Percentiles rank a stretch among this genome's conserved stretches.
These are phyloP conservation scores for Homarus americanus DNA, from an alignment of 1,140 invertebrate species.

Conservation along the genomic window DNA sequence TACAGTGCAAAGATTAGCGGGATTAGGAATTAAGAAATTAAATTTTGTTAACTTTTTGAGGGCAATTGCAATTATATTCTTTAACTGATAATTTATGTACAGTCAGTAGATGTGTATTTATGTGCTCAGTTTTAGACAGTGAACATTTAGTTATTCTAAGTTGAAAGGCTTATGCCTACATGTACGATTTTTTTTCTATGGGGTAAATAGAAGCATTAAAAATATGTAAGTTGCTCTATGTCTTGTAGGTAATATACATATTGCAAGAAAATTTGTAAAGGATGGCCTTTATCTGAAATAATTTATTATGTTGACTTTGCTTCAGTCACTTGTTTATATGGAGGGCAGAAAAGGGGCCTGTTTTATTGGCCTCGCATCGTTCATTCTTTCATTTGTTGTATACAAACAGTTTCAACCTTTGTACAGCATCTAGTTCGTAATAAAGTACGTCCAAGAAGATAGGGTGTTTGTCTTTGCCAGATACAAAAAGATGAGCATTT, in stretches of 20 bases:
- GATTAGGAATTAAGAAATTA: slow-evolving; percentile 38
- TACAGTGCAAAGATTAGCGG: slow-evolving; percentile 51
- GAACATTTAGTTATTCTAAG: background rate
- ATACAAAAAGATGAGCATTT: too few species aligned
- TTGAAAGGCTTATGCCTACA: slow-evolving; percentile 11
- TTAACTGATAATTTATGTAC: slow-evolving; percentile 34
- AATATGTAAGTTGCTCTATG: background rate
- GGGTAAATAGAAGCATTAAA: slow-evolving; percentile 2
- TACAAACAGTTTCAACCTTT: slow-evolving; percentile 69
- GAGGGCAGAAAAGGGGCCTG: slow-evolving; percentile 55
- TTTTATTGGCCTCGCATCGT: slow-evolving; percentile 60
- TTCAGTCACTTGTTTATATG: slow-evolving; percentile 49
- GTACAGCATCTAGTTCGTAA: slow-evolving; percentile 70
- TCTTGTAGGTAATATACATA: background rate
- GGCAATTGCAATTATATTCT: slow-evolving; percentile 47
- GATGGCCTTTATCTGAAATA: slow-evolving; percentile 4
- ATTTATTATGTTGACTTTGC: slow-evolving; percentile 14
- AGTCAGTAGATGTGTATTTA: slow-evolving; percentile 51
- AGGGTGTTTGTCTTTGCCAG: background rate
- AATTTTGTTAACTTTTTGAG: slow-evolving; percentile 8
- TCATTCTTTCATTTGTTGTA: slow-evolving; percentile 69
- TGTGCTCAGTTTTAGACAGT: slow-evolving; percentile 22
- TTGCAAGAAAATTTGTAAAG: background rate
- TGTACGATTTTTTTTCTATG: background rate
- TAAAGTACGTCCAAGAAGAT: slow-evolving; percentile 68